These are phyloP conservation scores for Enteromius unitaeniatus DNA, from an alignment of 2,797 vertebrate species.

Conservation along the genomic window DNA sequence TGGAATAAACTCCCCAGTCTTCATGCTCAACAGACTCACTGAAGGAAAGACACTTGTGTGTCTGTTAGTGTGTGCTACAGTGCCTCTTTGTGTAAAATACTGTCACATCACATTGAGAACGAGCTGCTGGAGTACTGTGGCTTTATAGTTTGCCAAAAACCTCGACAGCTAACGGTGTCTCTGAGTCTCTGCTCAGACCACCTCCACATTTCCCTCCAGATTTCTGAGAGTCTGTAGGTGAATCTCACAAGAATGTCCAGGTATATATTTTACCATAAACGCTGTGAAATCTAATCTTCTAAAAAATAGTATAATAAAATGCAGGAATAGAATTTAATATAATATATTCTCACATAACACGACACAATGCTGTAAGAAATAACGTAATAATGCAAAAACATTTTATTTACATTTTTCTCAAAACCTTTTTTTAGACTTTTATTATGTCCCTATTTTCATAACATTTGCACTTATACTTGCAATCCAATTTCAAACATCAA, in stretches of 20 bases:
- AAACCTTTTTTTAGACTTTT: neutral
- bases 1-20: slow-evolving; percentile 6
- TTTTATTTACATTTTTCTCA: no score
- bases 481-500: neutral
- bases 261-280: no score
- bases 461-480: neutral
- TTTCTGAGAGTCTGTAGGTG: neutral
- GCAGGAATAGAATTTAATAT: neutral
- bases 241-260: neutral
- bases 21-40: neutral
- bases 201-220: neutral
- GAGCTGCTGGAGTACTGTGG: neutral
- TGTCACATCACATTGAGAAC: slow-evolving; percentile 27
- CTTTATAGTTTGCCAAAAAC: slow-evolving; percentile 6
- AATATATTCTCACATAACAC: neutral
- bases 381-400: neutral
- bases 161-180: slow-evolving; percentile 1
- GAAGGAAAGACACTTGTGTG: slow-evolving; percentile 15
- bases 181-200: neutral
- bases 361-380: neutral
- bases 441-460: neutral
- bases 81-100: slow-evolving; percentile 35
- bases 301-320: neutral
- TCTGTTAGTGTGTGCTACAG: slow-evolving; percentile 51
- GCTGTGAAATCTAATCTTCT: neutral